These are phyloP conservation scores for Strigops habroptila DNA, from an alignment of 2,113 vertebrate genomes.

Conservation along the genomic window DNA sequence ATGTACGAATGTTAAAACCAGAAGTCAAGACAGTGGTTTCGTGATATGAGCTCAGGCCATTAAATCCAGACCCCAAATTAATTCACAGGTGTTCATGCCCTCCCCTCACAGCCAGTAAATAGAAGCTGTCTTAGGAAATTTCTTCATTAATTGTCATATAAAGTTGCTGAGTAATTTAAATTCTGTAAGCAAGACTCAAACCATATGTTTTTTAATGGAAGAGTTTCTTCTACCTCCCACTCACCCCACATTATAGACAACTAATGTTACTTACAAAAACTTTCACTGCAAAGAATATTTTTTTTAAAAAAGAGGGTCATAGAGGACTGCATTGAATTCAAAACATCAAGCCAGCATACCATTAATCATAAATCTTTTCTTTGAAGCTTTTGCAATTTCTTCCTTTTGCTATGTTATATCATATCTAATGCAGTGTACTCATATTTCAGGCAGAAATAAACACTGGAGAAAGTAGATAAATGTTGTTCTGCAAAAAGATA, in stretches of 20 bases:
- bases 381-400: not conserved
- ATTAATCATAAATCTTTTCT: slow-evolving; percentile 2
- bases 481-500: not conserved
- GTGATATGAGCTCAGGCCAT: not conserved
- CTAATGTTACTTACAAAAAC: not conserved
- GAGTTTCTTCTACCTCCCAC: not conserved
- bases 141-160: not conserved
- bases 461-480: slow-evolving; percentile 26
- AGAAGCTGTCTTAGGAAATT: not conserved
- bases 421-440: not conserved
- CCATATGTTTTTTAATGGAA: not conserved
- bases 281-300: not conserved
- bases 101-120: not conserved
- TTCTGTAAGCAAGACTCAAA: not conserved
- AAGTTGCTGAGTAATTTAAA: not conserved
- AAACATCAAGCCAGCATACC: slow-evolving; percentile 1
- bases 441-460: slow-evolving; percentile 18
- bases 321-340: not conserved
- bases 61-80: not conserved
- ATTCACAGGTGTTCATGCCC: not conserved
- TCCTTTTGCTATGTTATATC: slow-evolving; percentile 6
- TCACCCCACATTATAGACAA: not conserved
- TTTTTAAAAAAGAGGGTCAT: not conserved
- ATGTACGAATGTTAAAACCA: not conserved
- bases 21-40: not conserved